phyloP scores from a whole-genome alignment of 2,888 invertebrate genomes.

The Caradrina clavipalpis region DNA sequence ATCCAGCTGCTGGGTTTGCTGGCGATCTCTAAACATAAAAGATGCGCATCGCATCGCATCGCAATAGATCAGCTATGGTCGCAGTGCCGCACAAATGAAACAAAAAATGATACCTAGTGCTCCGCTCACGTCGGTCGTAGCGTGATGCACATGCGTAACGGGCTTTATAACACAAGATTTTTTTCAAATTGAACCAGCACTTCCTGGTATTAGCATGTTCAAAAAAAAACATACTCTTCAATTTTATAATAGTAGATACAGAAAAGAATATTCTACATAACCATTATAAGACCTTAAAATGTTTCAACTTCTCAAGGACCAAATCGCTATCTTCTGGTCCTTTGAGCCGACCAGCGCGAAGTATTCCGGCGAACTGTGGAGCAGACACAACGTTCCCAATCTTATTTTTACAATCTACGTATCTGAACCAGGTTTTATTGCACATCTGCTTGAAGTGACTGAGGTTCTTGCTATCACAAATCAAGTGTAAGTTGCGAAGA shows the following conservation, averaged over 20 bases:
- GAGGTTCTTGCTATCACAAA: slow-evolving; percentile 32
- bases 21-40: too few relatives aligned
- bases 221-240: not conserved
- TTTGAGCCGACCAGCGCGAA: slow-evolving; percentile 63
- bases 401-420: slow-evolving; percentile 84
- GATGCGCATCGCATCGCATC: too few relatives aligned
- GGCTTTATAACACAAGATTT: too few relatives aligned
- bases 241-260: not conserved
- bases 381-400: slow-evolving; percentile 78
- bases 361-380: slow-evolving; percentile 71
- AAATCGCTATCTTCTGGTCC: slow-evolving; percentile 35
- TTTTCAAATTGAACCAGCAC: too few relatives aligned
- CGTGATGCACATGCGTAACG: too few relatives aligned
- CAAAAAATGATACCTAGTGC: too few relatives aligned
- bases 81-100: too few relatives aligned
- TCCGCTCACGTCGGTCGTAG: too few relatives aligned
- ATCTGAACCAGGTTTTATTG: slow-evolving; percentile 75
- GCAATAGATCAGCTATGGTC: too few relatives aligned
- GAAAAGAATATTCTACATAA: not conserved
- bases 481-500: slow-evolving; percentile 10
- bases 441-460: slow-evolving; percentile 55
- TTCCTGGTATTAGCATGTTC: too few relatives aligned
- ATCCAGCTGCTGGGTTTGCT: too few relatives aligned
- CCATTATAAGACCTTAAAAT: not conserved
- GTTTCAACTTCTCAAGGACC: not conserved